A percentile compares a stretch with the other conserved stretches of the same genome.
phyloP scores from a whole-genome alignment of 1,140 invertebrate genomes.

The Vanessa atalanta region DNA sequence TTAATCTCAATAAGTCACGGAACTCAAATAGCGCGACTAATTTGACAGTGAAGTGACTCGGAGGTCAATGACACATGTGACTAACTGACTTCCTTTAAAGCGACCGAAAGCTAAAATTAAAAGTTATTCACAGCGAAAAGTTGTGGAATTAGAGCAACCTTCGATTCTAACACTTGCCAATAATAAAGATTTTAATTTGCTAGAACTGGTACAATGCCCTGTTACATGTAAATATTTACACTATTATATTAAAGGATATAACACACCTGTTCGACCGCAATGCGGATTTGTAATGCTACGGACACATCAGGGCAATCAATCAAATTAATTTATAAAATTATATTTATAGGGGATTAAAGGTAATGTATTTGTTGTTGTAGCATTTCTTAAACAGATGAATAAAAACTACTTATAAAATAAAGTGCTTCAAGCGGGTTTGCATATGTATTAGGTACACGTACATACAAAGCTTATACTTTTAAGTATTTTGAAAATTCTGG shows the following conservation, averaged over 20 bases:
- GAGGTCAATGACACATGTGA: constrained; percentile 45
- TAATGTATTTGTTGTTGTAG: too few relatives aligned
- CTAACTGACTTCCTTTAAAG: constrained; percentile 27
- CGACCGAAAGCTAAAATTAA: constrained; percentile 17
- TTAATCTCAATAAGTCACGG: constrained; percentile 4
- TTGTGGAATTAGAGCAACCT: constrained; percentile 32
- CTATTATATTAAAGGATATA: not conserved
- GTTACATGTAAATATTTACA: constrained; percentile 21
- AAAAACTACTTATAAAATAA: too few relatives aligned
- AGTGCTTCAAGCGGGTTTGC: too few relatives aligned
- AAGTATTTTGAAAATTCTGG: too few relatives aligned
- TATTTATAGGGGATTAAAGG: too few relatives aligned
- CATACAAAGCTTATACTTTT: too few relatives aligned
- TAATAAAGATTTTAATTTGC: constrained; percentile 4
- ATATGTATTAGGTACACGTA: too few relatives aligned
- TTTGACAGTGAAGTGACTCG: constrained; percentile 32
- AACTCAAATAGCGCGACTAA: constrained; percentile 18
- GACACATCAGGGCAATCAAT: too few relatives aligned
- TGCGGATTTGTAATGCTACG: not conserved
- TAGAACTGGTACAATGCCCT: constrained; percentile 7
- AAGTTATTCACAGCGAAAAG: constrained; percentile 19
- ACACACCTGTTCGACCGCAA: not conserved
- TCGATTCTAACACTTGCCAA: constrained; percentile 8
- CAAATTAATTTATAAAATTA: too few relatives aligned
- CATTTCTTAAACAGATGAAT: too few relatives aligned